Conservation (phyloP, 2,888 invertebrate genomes). For the Podabrus alpinus region DNA sequence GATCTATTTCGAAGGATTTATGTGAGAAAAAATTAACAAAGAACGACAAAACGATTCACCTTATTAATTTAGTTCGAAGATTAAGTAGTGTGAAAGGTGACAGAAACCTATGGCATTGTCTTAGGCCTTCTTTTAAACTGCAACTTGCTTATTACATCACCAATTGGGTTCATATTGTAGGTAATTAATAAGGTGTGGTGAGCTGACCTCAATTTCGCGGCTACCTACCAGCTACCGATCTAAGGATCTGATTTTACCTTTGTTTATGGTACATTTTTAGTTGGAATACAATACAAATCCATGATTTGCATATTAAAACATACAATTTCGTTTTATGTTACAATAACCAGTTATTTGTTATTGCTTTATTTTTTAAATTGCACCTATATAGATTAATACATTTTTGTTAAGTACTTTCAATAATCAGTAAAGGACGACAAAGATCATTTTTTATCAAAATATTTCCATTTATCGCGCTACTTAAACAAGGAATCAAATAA, state of each 20-base stretch:
- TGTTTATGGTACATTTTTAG: neutral
- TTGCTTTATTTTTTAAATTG: neutral
- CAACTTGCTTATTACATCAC: constrained; percentile 18
- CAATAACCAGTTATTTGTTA: neutral
- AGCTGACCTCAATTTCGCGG: constrained; percentile 27
- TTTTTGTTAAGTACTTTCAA: neutral
- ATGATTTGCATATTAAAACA: neutral
- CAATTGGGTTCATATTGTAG: constrained; percentile 25
- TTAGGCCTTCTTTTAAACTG: constrained; percentile 19
- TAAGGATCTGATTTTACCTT: constrained; percentile 13
- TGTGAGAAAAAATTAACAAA: constrained; percentile 18
- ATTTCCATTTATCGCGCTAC: too few species aligned
- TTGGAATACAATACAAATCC: neutral
- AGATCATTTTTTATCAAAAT: too few species aligned
- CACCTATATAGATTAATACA: neutral
- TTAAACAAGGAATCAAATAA: too few species aligned
- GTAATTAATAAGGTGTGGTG: constrained; percentile 31
- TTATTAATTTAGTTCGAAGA: constrained; percentile 5
- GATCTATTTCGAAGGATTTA: constrained; percentile 18
- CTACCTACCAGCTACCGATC: constrained; percentile 31
- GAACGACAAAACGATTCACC: neutral
- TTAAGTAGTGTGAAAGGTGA: constrained; percentile 36
- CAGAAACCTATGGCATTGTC: constrained; percentile 35
- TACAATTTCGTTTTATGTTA: neutral
- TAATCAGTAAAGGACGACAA: neutral